Evolutionary conservation across 2,888 invertebrate species (phyloP).

Genomic region (Dasypogon diadema): DNA sequence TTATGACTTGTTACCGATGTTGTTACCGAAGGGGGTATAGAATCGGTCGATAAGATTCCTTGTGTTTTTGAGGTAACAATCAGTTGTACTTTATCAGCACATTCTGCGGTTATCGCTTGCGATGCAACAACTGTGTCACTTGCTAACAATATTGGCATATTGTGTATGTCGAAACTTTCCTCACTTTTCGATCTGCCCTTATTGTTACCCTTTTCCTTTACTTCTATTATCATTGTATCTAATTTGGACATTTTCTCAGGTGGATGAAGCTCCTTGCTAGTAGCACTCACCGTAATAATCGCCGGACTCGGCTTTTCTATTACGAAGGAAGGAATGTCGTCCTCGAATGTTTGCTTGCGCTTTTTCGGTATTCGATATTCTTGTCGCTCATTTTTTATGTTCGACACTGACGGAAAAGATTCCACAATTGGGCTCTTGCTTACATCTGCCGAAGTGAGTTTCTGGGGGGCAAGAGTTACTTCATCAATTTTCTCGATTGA

Average conservation of each 20-base stretch:
- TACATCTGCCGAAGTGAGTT: neutral
- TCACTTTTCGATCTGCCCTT: neutral
- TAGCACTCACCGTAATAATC: neutral
- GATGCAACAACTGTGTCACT: conserved; percentile 71
- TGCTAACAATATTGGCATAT: conserved; percentile 81
- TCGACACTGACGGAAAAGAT: neutral
- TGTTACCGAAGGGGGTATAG: conserved; percentile 35
- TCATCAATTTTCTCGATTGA: neutral
- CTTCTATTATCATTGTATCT: conserved; percentile 56
- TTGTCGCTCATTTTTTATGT: conserved; percentile 15
- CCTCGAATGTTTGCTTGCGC: conserved; percentile 61
- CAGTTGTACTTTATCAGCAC: conserved; percentile 77
- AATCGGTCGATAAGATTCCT: conserved; percentile 10
- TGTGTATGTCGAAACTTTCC: conserved; percentile 75
- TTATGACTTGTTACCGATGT: neutral
- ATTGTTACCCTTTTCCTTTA: neutral
- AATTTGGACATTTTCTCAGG: conserved; percentile 58
- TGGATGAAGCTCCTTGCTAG: conserved; percentile 27
- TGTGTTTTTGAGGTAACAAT: conserved; percentile 65
- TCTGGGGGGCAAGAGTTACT: neutral
- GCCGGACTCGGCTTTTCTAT: conserved; percentile 58
- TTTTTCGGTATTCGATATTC: conserved; percentile 56
- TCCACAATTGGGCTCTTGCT: neutral
- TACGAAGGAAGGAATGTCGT: conserved; percentile 61
- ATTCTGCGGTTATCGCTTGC: conserved; percentile 73